phyloP scores from a whole-genome alignment of 2,888 invertebrate genomes.

The Sepiola atlantica region DNA sequence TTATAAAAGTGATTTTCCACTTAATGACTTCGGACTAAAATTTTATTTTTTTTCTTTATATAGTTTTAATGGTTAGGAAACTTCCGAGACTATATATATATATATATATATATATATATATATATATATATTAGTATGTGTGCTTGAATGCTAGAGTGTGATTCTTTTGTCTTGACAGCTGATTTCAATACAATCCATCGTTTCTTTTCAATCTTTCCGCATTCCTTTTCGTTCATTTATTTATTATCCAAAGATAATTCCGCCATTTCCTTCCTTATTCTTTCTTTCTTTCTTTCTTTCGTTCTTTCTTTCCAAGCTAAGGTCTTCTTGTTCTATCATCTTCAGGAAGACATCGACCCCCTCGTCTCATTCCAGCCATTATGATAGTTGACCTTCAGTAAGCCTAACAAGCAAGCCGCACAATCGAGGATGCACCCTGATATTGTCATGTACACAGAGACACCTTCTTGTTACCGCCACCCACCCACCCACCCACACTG shows the following conservation, averaged over 20 bases:
- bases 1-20: too few relatives aligned
- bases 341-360: neutral
- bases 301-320: neutral
- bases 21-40: too few relatives aligned
- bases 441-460: conserved; percentile 2
- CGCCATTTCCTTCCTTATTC: neutral
- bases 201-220: neutral
- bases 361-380: neutral
- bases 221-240: neutral
- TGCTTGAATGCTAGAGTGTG: neutral
- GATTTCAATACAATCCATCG: neutral
- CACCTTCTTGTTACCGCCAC: neutral
- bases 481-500: neutral
- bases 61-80: too few relatives aligned
- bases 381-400: neutral
- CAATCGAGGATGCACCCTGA: neutral
- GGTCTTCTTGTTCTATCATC: neutral
- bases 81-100: too few relatives aligned
- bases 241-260: neutral
- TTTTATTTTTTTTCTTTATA: too few relatives aligned
- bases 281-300: too few relatives aligned
- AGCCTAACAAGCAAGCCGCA: neutral
- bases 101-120: neutral
- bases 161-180: neutral
- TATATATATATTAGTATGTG: neutral